Evolutionary conservation across 2,888 invertebrate genomes (phyloP), one percentile per base, ranked within the genome.

Genomic region (Agriopis aurantiaria): DNA sequence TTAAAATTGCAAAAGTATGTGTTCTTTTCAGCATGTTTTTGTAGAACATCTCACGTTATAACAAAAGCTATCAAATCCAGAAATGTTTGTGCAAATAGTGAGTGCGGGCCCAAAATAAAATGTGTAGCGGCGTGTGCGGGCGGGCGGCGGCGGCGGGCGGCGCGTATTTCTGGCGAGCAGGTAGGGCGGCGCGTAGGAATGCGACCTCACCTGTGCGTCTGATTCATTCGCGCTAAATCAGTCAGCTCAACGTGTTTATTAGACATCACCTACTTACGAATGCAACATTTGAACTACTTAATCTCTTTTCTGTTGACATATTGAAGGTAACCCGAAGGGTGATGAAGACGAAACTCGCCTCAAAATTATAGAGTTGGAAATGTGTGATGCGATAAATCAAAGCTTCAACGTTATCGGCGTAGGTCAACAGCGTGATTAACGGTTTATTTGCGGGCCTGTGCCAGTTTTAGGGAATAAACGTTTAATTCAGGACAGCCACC

Each of bases 151-250:
- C 33, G 84, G 82, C 85, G 85, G 82, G 87, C 81, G 82, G 87
- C 81, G 88, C 87, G 88, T 94, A 93, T 94, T 94, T 93, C 85
- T 87, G 90, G 92, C 90, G 88, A 86, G 89, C 93, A 93, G 93
- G 93, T 93, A 92, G 88, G 85, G 86, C 88, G 86, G 71, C 83
- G 80, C 87, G 82, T 75, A 85, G 93, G 93, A 92, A 94, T 94
- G 87, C 92, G 94, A 91, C 91, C 93, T 93, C 93, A 94, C 94
- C 93, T 94, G 93, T 88, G 71, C 84, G 85, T 85, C 90, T 93
- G 93, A 93, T 89, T 93, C 93, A 93, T 89, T 84, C 87, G 85
- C 75, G 85, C 93, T 93, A 93, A 90, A 91, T 92, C 88, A 91
- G 91, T 89, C 68, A 81, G 88, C 89, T 89, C 89, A 84, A 90